Conservation (phyloP, 2,888 invertebrate species). For the Cecidostiba fungosa region DNA sequence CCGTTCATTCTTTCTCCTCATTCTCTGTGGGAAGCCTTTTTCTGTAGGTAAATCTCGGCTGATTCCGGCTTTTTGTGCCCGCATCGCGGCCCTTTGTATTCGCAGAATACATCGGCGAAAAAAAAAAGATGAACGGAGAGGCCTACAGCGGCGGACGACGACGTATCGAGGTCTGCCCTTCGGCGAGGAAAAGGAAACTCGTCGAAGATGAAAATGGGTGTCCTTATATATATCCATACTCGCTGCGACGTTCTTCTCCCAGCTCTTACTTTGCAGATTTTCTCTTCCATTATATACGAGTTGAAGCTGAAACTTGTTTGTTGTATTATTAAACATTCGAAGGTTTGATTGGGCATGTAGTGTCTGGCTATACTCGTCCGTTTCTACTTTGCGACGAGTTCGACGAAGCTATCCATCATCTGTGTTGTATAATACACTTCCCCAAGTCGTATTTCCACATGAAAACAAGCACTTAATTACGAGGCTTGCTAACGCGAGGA, state of each 20-base stretch:
- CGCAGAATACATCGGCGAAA: conserved; percentile 18
- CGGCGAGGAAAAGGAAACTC: conserved; percentile 41
- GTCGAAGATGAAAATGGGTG: conserved; percentile 29
- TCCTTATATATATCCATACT: conserved; percentile 4
- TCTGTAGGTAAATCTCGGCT: background rate
- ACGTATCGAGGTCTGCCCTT: conserved; percentile 52
- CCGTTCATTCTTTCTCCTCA: background rate
- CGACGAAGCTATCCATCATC: background rate
- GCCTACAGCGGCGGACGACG: background rate
- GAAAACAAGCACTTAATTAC: background rate
- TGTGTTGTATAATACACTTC: background rate
- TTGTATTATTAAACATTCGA: too few species aligned
- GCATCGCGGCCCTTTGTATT: conserved; percentile 28
- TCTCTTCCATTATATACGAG: background rate
- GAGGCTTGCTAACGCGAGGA: background rate
- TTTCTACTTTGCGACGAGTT: background rate
- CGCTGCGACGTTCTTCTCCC: background rate
- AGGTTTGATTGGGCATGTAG: too few species aligned
- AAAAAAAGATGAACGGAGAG: background rate
- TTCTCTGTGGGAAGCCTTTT: too few species aligned
- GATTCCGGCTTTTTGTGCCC: conserved; percentile 32
- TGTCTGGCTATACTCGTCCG: too few species aligned
- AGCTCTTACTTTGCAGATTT: background rate
- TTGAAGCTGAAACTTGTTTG: too few species aligned
- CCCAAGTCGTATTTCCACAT: too few species aligned